These are phyloP conservation scores for Tipula lateralis DNA, from an alignment of 2,888 invertebrate species.

Conservation along the genomic window DNA sequence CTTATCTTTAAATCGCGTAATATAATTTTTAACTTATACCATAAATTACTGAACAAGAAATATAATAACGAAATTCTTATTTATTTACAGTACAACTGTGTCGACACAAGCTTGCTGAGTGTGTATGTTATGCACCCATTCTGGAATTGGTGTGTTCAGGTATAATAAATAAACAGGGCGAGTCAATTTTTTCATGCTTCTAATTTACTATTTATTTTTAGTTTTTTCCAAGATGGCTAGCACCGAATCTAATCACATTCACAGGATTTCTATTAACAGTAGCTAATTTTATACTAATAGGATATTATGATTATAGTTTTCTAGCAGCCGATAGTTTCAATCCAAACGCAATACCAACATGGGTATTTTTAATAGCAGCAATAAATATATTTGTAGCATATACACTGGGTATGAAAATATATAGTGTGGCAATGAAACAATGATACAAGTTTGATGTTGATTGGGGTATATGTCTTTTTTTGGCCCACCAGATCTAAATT, in stretches of 20 bases:
- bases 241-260: conserved; percentile 94
- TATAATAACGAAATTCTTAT: conserved; percentile 36
- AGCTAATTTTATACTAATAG: conserved; percentile 76
- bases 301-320: conserved; percentile 84
- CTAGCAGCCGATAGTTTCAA: conserved; percentile 41
- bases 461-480: too few relatives aligned
- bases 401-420: conserved; percentile 74
- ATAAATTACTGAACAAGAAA: too few relatives aligned
- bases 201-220: conserved; percentile 49
- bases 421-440: too few relatives aligned
- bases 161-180: conserved; percentile 50
- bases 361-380: conserved; percentile 81
- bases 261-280: conserved; percentile 89
- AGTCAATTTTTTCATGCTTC: conserved; percentile 30
- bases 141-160: conserved; percentile 97
- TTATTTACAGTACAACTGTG: conserved; percentile 84
- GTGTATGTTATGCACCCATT: conserved; percentile 99
- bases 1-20: too few relatives aligned
- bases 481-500: too few relatives aligned
- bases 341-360: conserved; percentile 62
- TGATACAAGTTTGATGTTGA: too few relatives aligned
- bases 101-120: conserved; percentile 93
- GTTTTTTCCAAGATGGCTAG: conserved; percentile 92
- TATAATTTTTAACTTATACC: too few relatives aligned
- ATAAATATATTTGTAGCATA: conserved; percentile 91